Evolutionary conservation across 2,888 invertebrate species (phyloP).

Genomic region (Tanypteryx hageni): DNA sequence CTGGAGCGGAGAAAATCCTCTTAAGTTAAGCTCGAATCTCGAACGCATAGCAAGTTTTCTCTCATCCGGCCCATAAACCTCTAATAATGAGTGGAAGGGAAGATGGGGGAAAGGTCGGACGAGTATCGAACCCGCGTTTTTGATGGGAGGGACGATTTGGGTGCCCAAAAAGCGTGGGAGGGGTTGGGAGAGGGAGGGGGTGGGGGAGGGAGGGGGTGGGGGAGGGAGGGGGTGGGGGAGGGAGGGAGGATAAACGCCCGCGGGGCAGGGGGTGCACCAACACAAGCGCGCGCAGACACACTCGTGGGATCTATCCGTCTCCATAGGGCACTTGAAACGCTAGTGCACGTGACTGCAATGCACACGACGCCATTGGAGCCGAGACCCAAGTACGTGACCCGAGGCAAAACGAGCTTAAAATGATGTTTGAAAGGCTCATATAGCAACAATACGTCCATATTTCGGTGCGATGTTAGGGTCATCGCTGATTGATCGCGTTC

Average conservation of each 20-base stretch:
- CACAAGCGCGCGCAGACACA: background rate
- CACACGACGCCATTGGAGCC: conserved; percentile 34
- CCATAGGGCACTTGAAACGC: conserved; percentile 1
- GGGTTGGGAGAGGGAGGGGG: background rate
- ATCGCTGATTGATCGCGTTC: conserved; percentile 36
- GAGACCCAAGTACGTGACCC: conserved; percentile 41
- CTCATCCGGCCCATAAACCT: conserved; percentile 31
- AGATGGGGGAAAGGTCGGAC: background rate
- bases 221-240: background rate
- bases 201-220: background rate
- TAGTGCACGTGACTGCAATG: conserved; percentile 39
- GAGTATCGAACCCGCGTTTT: background rate
- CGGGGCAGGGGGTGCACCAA: background rate
- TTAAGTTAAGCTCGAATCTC: conserved; percentile 38
- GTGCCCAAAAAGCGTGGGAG: background rate
- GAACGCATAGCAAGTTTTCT: background rate
- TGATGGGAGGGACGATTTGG: background rate
- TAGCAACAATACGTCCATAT: conserved; percentile 54
- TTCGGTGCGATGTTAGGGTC: conserved; percentile 2
- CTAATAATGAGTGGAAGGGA: conserved; percentile 37
- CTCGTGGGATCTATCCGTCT: conserved; percentile 25
- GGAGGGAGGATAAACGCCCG: too few species aligned
- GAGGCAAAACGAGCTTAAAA: conserved; percentile 45
- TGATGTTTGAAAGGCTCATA: conserved; percentile 53
- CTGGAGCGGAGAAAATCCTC: conserved; percentile 31